Percentiles rank a stretch among this genome's conserved stretches.
Evolutionary conservation across 1,140 invertebrate genomes (phyloP).

Genomic region (Trichomalopsis sarcophagae): DNA sequence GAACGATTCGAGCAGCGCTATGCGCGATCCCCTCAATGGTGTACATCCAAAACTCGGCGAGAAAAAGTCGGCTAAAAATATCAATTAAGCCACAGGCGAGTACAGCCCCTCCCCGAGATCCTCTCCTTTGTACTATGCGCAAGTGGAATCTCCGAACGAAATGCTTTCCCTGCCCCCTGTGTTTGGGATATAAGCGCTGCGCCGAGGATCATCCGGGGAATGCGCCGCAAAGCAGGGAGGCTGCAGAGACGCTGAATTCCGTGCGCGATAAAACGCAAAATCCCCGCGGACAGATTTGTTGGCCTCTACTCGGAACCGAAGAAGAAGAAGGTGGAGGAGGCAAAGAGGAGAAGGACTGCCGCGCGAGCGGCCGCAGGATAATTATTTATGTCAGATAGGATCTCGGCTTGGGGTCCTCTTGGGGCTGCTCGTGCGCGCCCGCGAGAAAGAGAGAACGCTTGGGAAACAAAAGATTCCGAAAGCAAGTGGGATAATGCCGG

Average conservation of each 20-base stretch:
- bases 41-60: no score
- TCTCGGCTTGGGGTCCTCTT: conserved; percentile 66
- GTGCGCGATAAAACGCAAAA: conserved; percentile 60
- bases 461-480: conserved; percentile 72
- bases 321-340: conserved; percentile 7
- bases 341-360: conserved; percentile 50
- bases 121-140: conserved; percentile 21
- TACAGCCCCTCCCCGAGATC: background rate
- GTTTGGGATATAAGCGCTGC: background rate
- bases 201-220: conserved; percentile 29
- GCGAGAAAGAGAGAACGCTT: conserved; percentile 18
- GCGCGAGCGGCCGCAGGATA: conserved; percentile 69
- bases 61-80: background rate
- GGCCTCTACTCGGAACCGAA: conserved; percentile 25
- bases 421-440: background rate
- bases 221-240: conserved; percentile 23
- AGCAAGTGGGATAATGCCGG: conserved; percentile 44
- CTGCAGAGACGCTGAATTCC: conserved; percentile 49
- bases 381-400: conserved; percentile 75
- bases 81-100: conserved; percentile 6
- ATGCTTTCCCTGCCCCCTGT: conserved; percentile 18
- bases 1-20: no score
- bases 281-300: conserved; percentile 55
- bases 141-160: conserved; percentile 13
- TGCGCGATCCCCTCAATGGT: no score